A percentile compares a stretch with the other conserved stretches of the same genome.
phyloP scores from a whole-genome alignment of 2,113 vertebrate genomes.

The Steatornis caripensis region DNA sequence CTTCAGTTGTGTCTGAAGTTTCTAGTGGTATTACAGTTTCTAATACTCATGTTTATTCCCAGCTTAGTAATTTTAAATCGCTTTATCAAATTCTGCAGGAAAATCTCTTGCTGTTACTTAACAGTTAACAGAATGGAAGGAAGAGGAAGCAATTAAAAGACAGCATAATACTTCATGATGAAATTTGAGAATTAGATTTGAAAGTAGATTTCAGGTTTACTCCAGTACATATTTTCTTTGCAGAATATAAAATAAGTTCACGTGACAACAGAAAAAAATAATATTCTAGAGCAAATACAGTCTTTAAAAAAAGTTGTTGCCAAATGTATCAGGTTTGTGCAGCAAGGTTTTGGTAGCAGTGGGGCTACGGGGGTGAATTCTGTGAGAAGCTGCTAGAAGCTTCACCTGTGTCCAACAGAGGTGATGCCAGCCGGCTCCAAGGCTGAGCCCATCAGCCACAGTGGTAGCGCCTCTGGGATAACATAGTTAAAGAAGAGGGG shows the following conservation, averaged over 20 bases:
- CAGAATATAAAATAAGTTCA: background rate
- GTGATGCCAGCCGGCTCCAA: too few relatives aligned
- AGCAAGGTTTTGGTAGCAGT: too few relatives aligned
- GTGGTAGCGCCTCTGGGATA: too few relatives aligned
- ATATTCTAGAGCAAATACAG: background rate
- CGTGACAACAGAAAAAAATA: background rate
- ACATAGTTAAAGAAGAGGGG: too few relatives aligned
- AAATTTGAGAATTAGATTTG: background rate
- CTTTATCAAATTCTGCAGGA: background rate
- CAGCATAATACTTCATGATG: background rate
- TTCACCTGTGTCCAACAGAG: too few relatives aligned
- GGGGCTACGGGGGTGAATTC: too few relatives aligned
- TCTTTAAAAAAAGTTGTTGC: background rate
- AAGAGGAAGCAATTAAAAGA: background rate
- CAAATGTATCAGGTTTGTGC: too few relatives aligned
- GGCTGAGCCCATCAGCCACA: too few relatives aligned
- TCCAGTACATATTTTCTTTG: background rate
- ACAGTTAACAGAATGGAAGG: background rate
- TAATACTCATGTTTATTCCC: background rate
- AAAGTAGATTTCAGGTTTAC: background rate
- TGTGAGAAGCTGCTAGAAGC: too few relatives aligned
- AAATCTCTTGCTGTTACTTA: background rate
- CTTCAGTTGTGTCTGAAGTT: background rate
- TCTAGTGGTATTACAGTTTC: background rate
- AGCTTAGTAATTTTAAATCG: background rate